phyloP scores from a whole-genome alignment of 2,888 invertebrate genomes.

The Oligia latruncula region DNA sequence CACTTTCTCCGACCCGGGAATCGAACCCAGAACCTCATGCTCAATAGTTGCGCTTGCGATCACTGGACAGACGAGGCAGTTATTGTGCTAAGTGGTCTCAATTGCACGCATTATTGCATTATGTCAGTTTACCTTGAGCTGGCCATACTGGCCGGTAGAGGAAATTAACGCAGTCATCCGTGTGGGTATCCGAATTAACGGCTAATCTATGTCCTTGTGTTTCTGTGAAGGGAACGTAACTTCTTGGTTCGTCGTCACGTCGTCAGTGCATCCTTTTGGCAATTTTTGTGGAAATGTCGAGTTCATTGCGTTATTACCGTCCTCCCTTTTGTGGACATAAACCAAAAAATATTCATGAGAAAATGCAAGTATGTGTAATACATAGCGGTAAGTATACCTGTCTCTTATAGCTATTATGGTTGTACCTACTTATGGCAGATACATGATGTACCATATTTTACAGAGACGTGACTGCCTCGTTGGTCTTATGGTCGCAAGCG shows the following conservation, averaged over 20 bases:
- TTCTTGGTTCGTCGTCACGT: background rate
- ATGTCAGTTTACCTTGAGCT: constrained; percentile 52
- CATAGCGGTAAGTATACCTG: background rate
- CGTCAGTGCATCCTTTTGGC: background rate
- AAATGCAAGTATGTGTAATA: background rate
- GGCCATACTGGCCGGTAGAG: constrained; percentile 39
- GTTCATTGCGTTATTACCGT: background rate
- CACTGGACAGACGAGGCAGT: background rate
- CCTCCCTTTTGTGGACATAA: background rate
- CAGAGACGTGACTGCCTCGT: too few relatives aligned
- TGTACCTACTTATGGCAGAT: background rate
- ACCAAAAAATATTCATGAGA: background rate
- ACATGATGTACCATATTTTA: background rate
- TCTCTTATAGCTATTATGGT: background rate
- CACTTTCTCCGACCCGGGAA: background rate
- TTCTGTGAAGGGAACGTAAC: constrained; percentile 3
- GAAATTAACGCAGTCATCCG: constrained; percentile 45
- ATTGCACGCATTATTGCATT: constrained; percentile 61
- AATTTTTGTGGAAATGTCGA: constrained; percentile 8
- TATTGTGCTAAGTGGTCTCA: constrained; percentile 54
- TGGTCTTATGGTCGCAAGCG: too few relatives aligned
- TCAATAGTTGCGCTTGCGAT: background rate
- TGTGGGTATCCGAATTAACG: constrained; percentile 33
- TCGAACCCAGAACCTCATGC: background rate
- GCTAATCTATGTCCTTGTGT: constrained; percentile 27